Evolutionary conservation across 2,113 vertebrate genomes (phyloP).

Genomic region (Campylomormyrus tamandua): DNA sequence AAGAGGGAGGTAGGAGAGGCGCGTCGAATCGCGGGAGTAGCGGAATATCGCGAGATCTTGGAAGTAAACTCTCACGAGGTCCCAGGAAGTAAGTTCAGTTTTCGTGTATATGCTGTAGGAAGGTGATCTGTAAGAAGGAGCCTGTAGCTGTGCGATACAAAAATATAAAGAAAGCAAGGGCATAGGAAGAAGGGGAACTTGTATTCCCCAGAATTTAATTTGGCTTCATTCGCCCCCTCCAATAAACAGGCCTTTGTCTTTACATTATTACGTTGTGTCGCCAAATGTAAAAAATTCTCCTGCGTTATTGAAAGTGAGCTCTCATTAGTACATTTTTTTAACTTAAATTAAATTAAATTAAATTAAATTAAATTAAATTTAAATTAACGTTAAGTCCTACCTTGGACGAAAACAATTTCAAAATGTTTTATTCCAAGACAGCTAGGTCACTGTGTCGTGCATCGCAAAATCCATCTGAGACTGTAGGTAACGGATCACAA

Average conservation of each 20-base stretch:
- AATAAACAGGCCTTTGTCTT: not conserved
- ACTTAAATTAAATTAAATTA: not conserved
- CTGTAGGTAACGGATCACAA: not conserved
- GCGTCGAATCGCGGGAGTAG: constrained; percentile 11
- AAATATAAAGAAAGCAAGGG: not conserved
- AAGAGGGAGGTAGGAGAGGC: constrained; percentile 27
- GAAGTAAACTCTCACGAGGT: not conserved
- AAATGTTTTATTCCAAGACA: not conserved
- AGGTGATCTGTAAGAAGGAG: not conserved
- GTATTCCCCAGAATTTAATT: not conserved
- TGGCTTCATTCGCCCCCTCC: not conserved
- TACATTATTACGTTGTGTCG: not conserved
- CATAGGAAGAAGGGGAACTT: not conserved
- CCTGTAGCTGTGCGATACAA: not conserved
- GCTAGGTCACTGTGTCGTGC: not conserved
- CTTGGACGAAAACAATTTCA: not conserved
- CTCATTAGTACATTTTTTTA: not conserved
- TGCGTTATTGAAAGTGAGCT: not conserved
- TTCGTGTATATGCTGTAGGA: not conserved
- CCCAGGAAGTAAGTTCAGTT: not conserved
- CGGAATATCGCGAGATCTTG: not conserved
- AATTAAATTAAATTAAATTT: not conserved
- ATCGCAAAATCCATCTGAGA: not conserved
- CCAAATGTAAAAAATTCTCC: not conserved
- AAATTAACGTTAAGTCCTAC: not conserved